phyloP scores from a whole-genome alignment of 2,888 invertebrate species.

The Archips crataeganus region DNA sequence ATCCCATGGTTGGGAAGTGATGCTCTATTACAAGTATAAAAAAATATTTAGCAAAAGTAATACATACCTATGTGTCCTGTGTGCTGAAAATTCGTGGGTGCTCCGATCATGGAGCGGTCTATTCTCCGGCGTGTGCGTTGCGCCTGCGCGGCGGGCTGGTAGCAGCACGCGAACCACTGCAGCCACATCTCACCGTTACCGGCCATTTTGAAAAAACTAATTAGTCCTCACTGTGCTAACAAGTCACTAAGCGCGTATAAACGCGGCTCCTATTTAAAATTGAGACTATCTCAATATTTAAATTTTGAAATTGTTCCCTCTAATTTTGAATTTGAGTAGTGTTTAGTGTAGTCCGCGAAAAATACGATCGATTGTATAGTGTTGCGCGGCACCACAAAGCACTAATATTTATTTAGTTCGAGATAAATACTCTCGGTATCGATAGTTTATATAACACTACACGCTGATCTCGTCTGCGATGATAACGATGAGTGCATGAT shows the following conservation, averaged over 20 bases:
- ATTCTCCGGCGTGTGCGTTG: slow-evolving; percentile 91
- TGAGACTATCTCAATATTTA: slow-evolving; percentile 41
- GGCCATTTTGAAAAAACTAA: slow-evolving; percentile 81
- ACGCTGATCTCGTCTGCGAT: slow-evolving; percentile 61
- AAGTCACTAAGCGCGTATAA: slow-evolving; percentile 48
- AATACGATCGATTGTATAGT: slow-evolving; percentile 51
- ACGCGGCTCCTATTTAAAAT: slow-evolving; percentile 49
- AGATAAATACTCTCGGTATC: slow-evolving; percentile 50
- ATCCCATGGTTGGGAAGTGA: too few species aligned
- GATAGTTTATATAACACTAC: slow-evolving; percentile 45
- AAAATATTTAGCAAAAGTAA: not conserved
- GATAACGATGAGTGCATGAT: slow-evolving; percentile 77
- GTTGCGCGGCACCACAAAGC: slow-evolving; percentile 51
- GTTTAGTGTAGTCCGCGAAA: not conserved
- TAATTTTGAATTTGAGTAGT: not conserved
- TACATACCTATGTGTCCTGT: slow-evolving; percentile 88
- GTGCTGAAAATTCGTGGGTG: slow-evolving; percentile 98
- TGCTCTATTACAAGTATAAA: not conserved
- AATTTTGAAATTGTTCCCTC: slow-evolving; percentile 24
- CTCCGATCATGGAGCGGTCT: slow-evolving; percentile 97
- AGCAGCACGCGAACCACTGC: slow-evolving; percentile 97
- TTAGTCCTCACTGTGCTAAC: slow-evolving; percentile 59
- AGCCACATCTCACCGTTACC: slow-evolving; percentile 94
- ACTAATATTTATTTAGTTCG: slow-evolving; percentile 51
- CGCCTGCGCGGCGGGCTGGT: slow-evolving; percentile 92